These are phyloP conservation scores for Scaptodrosophila latifasciaeformis DNA, from an alignment of 2,888 invertebrate species.

Conservation along the genomic window DNA sequence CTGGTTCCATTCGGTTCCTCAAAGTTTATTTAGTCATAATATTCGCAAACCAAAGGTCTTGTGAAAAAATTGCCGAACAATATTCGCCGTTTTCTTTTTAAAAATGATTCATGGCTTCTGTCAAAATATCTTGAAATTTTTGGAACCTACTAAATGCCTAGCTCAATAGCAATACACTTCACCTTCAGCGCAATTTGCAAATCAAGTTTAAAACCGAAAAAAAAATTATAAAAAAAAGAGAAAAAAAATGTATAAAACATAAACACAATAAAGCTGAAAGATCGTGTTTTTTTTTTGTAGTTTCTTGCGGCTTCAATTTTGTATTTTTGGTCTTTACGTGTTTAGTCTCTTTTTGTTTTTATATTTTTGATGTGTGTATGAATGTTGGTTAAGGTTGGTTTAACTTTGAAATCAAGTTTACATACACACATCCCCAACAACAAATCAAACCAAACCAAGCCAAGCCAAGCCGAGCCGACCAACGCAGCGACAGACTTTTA, in stretches of 20 bases:
- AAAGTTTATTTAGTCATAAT: too few species aligned
- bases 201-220: not conserved
- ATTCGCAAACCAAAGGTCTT: too few species aligned
- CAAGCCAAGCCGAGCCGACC: not conserved
- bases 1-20: too few species aligned
- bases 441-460: too few species aligned
- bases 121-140: too few species aligned
- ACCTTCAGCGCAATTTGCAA: not conserved
- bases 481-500: slow-evolving; percentile 4
- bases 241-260: not conserved
- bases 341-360: slow-evolving; percentile 1
- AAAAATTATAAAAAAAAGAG: not conserved
- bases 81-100: too few species aligned
- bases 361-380: slow-evolving; percentile 47
- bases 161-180: not conserved
- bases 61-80: too few species aligned
- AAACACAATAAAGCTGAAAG: not conserved
- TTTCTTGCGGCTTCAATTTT: not conserved
- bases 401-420: slow-evolving; percentile 65
- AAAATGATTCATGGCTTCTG: too few species aligned
- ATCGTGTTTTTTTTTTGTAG: too few species aligned
- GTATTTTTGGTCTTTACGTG: not conserved
- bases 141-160: too few species aligned
- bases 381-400: slow-evolving; percentile 64
- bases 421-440: slow-evolving; percentile 33